These are phyloP conservation scores for Hydropotes inermis DNA, from an alignment of 2,113 vertebrate species.

Conservation along the genomic window DNA sequence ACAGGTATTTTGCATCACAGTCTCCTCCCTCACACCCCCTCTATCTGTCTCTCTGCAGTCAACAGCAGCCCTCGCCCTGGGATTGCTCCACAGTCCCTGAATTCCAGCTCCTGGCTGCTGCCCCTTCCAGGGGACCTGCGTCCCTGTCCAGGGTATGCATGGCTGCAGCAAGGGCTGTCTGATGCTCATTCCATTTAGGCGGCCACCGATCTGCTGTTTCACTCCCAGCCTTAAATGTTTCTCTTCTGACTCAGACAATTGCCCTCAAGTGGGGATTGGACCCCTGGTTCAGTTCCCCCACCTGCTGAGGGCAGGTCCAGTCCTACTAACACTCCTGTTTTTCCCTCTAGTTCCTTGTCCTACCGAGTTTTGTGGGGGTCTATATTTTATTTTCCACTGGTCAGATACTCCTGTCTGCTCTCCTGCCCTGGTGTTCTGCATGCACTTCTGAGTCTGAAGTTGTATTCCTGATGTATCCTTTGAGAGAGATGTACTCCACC, in stretches of 20 bases:
- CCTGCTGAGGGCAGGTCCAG: neutral
- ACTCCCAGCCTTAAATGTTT: neutral
- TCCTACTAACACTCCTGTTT: neutral
- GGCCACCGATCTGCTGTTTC: neutral
- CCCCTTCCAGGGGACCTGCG: neutral
- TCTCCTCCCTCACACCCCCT: neutral
- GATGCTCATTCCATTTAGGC: neutral
- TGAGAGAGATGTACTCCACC: neutral
- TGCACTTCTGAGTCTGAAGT: neutral
- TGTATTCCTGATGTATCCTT: neutral
- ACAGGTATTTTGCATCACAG: neutral
- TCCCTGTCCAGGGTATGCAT: neutral
- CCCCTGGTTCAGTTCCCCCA: neutral
- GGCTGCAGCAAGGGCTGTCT: neutral
- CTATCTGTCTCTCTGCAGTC: neutral
- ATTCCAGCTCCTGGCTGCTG: neutral
- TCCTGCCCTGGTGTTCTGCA: neutral
- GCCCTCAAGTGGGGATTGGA: neutral
- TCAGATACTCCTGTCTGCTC: neutral
- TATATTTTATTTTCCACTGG: neutral
- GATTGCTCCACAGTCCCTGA: neutral
- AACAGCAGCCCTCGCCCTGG: neutral
- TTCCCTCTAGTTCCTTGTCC: neutral
- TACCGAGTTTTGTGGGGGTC: neutral
- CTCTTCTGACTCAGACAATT: neutral